These are phyloP conservation scores for Promerops cafer DNA, from an alignment of 2,113 vertebrate genomes.

Conservation along the genomic window DNA sequence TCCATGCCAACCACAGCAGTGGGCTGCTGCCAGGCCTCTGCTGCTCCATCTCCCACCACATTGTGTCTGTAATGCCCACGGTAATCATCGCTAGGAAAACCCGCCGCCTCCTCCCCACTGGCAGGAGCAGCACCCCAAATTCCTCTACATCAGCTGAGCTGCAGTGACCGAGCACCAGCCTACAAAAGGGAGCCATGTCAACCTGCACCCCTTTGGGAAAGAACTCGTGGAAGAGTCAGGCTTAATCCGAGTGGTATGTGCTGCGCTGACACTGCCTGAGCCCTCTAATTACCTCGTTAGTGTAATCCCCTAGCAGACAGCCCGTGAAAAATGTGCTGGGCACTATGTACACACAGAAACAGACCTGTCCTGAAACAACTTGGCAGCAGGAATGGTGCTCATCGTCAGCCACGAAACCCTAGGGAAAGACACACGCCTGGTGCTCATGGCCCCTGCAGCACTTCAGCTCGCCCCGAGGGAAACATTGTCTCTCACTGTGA, in stretches of 20 bases:
- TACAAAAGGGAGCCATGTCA: background rate
- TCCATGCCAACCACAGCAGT: rapidly evolving
- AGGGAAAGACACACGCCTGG: rapidly evolving
- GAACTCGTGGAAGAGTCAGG: background rate
- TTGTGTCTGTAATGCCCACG: rapidly evolving
- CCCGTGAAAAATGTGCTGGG: background rate
- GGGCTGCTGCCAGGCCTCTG: background rate
- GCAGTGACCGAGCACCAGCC: rapidly evolving
- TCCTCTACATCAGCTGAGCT: background rate
- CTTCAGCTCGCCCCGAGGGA: background rate
- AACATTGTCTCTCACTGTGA: background rate
- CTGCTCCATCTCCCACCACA: background rate
- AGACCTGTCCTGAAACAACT: background rate
- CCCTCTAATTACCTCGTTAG: background rate
- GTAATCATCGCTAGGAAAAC: rapidly evolving
- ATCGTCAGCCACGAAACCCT: background rate
- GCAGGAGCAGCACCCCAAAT: background rate
- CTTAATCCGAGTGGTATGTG: background rate
- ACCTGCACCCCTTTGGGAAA: background rate
- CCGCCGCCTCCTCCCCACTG: rapidly evolving
- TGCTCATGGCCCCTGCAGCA: background rate
- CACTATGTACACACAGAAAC: background rate
- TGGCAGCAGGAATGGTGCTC: background rate
- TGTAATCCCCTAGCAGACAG: background rate
- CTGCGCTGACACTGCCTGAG: background rate